Evolutionary conservation across 2,888 invertebrate genomes (phyloP).

Genomic region (Epinotia brunnichana): DNA sequence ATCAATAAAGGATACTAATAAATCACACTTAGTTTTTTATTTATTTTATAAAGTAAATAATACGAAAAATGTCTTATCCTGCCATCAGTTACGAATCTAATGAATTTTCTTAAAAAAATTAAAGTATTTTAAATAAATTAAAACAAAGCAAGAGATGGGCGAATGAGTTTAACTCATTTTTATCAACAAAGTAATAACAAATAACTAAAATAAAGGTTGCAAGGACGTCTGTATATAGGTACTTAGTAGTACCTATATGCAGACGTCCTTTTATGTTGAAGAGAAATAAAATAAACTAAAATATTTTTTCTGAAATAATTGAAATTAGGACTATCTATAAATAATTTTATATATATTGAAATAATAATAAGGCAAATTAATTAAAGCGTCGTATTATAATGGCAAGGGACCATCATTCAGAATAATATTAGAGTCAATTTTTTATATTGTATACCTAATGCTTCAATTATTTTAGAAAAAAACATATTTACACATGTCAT

Average conservation of each 20-base stretch:
- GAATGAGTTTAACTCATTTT: slow-evolving; percentile 77
- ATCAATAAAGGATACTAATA: slow-evolving; percentile 47
- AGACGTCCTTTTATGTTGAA: slow-evolving; percentile 46
- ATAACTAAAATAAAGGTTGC: slow-evolving; percentile 40
- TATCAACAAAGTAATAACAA: slow-evolving; percentile 44
- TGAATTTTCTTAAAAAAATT: slow-evolving; percentile 33
- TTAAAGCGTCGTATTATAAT: slow-evolving; percentile 58
- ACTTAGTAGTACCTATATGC: too few species aligned
- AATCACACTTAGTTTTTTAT: slow-evolving; percentile 44
- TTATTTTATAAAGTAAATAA: slow-evolving; percentile 36
- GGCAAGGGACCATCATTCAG: slow-evolving; percentile 65
- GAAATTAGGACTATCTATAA: slow-evolving; percentile 15
- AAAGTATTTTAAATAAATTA: slow-evolving; percentile 63
- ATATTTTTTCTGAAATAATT: slow-evolving; percentile 41
- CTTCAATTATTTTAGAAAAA: slow-evolving; percentile 42
- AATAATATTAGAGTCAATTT: slow-evolving; percentile 65
- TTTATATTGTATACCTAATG: slow-evolving; percentile 49
- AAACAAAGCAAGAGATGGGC: slow-evolving; percentile 73
- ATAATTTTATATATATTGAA: slow-evolving; percentile 19
- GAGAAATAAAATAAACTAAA: slow-evolving; percentile 43
- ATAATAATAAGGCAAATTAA: slow-evolving; percentile 41
- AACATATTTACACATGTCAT: slow-evolving; percentile 55
- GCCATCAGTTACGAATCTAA: slow-evolving; percentile 7
- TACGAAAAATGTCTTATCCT: slow-evolving; percentile 32
- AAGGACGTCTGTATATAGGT: slow-evolving; percentile 38